Base-by-base conservation (phyloP, 2,797 vertebrate genomes). In the Hylomyscus alleni region DNA sequence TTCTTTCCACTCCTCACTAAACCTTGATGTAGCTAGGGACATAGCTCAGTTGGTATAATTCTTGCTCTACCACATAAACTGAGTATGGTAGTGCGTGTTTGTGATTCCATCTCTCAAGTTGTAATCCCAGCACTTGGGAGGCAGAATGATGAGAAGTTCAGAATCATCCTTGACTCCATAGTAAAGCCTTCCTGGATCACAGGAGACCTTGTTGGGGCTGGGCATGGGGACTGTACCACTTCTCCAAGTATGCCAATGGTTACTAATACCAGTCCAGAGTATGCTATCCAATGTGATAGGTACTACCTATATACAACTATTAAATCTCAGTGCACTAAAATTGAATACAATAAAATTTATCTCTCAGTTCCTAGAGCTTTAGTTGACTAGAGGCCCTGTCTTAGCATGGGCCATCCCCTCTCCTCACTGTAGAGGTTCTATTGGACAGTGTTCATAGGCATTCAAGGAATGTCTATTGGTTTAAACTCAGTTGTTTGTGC, bases 231-330 rank as follows among this genome's bases (percentile, higher is more conserved):
- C 1, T 3, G 1, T 29, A 20, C 50, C n/a, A 0, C 54, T 60
- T 82, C 29, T 37, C 40, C 62, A 50, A 6, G 13, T 31, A 6
- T 19, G 15, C 19, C 12, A 29, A 31, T 13, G 1, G 31, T 9
- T 40, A 15, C 22, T 65, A 4, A 14, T 47, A 11, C 19, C 67
- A 34, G 10, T 37, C 31, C 20, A 44, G 24, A 29, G 40, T 4
- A 2, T 0, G 5, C 31, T 0, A 0, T 67, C 40, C 56, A 40
- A 1, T 17, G 1, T 8, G 47, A 34, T n/a, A 9, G 54, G 24
- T 26, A 1, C 91, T 78, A 5, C 60, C 19, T 6, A n/a, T 20
- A 0, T 13, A 0, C 2, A 29, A n/a, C 73, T 12, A 6, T 40
- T 69, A 76, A 50, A n/a, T 76, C 58, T 67, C 31, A 75, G 37